A percentile compares a stretch with the other conserved stretches of the same genome.
phyloP scores from a whole-genome alignment of 2,888 invertebrate genomes.

The Venusia cambrica region DNA sequence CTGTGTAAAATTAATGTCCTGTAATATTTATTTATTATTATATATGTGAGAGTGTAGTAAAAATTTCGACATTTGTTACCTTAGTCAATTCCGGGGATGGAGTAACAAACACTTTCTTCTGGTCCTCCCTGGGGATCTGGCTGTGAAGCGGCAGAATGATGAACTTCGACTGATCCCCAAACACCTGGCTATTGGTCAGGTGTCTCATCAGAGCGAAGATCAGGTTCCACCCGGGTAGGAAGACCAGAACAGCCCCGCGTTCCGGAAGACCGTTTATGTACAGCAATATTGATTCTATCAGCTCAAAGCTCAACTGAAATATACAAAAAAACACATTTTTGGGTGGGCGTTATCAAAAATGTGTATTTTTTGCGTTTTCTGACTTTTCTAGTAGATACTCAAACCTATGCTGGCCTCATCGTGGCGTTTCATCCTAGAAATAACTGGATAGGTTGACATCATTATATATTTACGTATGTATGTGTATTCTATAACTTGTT shows the following conservation, averaged over 20 bases:
- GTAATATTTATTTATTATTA: no score
- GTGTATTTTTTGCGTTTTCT: no score
- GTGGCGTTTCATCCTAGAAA: no score
- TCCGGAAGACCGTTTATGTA: constrained; percentile 82
- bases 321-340: no score
- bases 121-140: constrained; percentile 97
- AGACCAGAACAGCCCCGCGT: constrained; percentile 94
- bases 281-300: constrained; percentile 89
- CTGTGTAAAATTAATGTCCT: no score
- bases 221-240: constrained; percentile 98
- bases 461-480: no score
- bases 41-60: no score
- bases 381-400: no score
- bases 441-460: no score
- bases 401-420: no score
- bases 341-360: no score
- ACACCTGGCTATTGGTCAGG: constrained; percentile 84
- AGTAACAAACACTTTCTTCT: constrained; percentile 94
- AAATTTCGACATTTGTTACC: constrained; percentile 65
- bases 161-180: constrained; percentile 84
- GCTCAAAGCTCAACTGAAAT: constrained; percentile 91
- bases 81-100: constrained; percentile 93
- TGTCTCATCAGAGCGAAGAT: constrained; percentile 95
- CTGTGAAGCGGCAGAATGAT: constrained; percentile 97
- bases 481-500: no score